Conservation (phyloP, 2,888 invertebrate genomes). For the Brachyopa scutellaris region DNA sequence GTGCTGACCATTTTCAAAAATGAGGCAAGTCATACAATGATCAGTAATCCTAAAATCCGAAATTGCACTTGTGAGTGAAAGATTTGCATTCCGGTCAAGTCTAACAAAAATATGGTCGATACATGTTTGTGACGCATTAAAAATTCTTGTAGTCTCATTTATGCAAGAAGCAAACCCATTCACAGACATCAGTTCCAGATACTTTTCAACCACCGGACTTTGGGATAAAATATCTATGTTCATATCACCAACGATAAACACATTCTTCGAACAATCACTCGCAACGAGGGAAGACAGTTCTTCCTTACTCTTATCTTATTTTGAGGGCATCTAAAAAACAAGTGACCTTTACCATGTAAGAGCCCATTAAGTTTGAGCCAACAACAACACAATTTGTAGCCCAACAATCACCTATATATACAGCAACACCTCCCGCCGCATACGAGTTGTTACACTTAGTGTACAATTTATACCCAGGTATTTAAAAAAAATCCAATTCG, state of each 20-base stretch:
- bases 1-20: no score
- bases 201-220: not conserved
- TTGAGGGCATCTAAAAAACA: not conserved
- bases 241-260: conserved; percentile 28
- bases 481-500: conserved; percentile 1
- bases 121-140: not conserved
- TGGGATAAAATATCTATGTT: conserved; percentile 18
- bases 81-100: not conserved
- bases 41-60: not conserved
- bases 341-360: conserved; percentile 15
- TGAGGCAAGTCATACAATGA: conserved; percentile 3
- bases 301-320: not conserved
- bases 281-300: not conserved
- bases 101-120: conserved; percentile 35
- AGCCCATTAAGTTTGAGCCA: not conserved
- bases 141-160: conserved; percentile 6
- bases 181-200: not conserved
- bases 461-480: conserved; percentile 11
- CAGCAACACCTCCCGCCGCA: not conserved
- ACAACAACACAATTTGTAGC: not conserved
- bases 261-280: not conserved
- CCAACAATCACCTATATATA: not conserved
- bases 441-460: not conserved
- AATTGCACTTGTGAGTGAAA: not conserved
- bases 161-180: conserved; percentile 12